Conservation (phyloP, 2,888 invertebrate species). For the Pseudococcus jackbeardsleyi region DNA sequence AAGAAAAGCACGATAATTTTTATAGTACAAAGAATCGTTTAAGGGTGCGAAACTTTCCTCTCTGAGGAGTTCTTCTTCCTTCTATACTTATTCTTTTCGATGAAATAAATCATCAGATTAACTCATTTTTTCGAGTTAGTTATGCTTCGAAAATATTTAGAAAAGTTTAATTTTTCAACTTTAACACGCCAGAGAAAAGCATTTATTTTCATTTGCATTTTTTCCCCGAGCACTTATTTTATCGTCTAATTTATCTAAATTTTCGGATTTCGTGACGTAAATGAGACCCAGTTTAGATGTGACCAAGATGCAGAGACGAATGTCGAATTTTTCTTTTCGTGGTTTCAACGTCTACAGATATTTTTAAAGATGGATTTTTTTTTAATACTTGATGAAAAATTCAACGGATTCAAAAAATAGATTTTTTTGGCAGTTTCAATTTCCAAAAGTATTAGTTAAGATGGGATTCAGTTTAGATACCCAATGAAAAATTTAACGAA, state of each 20-base stretch:
- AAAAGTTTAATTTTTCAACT: conserved; percentile 40
- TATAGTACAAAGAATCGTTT: conserved; percentile 30
- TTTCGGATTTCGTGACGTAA: neutral
- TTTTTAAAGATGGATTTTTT: too few species aligned
- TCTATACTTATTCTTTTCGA: neutral
- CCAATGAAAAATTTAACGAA: too few species aligned
- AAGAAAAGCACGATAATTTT: conserved; percentile 40
- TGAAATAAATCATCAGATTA: conserved; percentile 39
- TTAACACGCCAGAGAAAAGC: neutral
- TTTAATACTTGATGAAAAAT: too few species aligned
- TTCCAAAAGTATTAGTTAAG: too few species aligned
- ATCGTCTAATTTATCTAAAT: conserved; percentile 16
- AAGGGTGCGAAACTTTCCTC: neutral
- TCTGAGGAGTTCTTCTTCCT: neutral
- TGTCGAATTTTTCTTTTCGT: too few species aligned
- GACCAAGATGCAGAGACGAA: too few species aligned
- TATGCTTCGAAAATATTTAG: conserved; percentile 33
- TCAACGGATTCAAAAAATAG: too few species aligned
- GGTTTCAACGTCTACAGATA: too few species aligned
- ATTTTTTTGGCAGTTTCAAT: too few species aligned
- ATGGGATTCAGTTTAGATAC: too few species aligned
- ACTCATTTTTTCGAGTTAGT: conserved; percentile 1
- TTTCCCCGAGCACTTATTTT: neutral
- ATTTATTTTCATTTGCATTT: conserved; percentile 39
- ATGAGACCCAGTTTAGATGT: neutral